Conservation (phyloP, 1,140 invertebrate species). For the Camponotus vicinus region DNA sequence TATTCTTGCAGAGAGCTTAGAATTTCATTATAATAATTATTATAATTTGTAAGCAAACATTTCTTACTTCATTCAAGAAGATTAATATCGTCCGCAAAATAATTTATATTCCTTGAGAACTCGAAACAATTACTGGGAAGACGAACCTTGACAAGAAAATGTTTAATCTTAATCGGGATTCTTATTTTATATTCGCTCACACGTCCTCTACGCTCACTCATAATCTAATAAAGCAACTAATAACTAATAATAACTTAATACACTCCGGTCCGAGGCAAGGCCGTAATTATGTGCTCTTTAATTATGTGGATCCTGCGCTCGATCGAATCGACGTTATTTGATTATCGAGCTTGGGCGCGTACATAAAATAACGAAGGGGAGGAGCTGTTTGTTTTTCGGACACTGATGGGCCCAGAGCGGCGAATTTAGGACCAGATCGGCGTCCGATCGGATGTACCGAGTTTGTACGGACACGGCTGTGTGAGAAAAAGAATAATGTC, state of each 20-base stretch:
- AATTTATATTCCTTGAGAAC: background rate
- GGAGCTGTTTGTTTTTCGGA: constrained; percentile 73
- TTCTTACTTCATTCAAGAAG: too few relatives aligned
- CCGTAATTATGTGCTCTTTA: constrained; percentile 78
- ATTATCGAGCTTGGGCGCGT: constrained; percentile 72
- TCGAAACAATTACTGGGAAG: constrained; percentile 1
- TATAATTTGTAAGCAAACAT: background rate
- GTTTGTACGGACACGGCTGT: constrained; percentile 14
- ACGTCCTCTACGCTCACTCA: constrained; percentile 48
- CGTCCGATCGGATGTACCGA: constrained; percentile 54
- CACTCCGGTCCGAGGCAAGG: constrained; percentile 46
- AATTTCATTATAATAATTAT: background rate
- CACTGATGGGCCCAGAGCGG: constrained; percentile 48
- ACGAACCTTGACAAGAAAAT: background rate
- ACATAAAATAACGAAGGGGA: constrained; percentile 67
- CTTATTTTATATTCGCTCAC: constrained; percentile 28
- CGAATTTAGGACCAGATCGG: constrained; percentile 48
- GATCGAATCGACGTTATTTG: constrained; percentile 78
- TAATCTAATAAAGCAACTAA: constrained; percentile 80
- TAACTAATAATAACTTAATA: constrained; percentile 77
- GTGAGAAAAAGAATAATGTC: constrained; percentile 53
- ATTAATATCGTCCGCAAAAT: background rate
- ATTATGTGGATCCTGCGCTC: constrained; percentile 73
- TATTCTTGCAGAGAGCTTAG: too few relatives aligned
- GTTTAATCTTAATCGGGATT: constrained; percentile 7